These are phyloP conservation scores for Ptychochromis oligacanthus DNA, from an alignment of 2,113 vertebrate species.

Conservation along the genomic window DNA sequence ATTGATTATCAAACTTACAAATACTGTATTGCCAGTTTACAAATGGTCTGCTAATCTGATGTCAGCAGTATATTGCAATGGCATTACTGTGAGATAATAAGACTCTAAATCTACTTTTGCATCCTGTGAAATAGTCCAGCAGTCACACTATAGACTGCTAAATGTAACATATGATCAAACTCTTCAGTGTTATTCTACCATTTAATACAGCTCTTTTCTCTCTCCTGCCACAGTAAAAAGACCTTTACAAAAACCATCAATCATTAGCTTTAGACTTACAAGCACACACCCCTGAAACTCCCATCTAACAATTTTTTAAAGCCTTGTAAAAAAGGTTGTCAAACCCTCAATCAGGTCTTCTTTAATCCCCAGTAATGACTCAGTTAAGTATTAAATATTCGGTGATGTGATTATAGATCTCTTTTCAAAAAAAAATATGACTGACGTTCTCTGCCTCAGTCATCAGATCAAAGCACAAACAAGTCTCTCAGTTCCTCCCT, in stretches of 20 bases:
- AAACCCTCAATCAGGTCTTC: constrained; percentile 35
- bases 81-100: not conserved
- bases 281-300: constrained; percentile 40
- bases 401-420: constrained; percentile 49
- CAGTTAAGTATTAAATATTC: constrained; percentile 40
- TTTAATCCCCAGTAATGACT: constrained; percentile 55
- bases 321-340: constrained; percentile 15
- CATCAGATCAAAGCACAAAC: constrained; percentile 62
- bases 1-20: no score
- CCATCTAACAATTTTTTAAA: constrained; percentile 41
- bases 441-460: constrained; percentile 26
- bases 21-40: no score
- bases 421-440: constrained; percentile 21
- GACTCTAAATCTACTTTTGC: not conserved
- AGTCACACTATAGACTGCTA: not conserved
- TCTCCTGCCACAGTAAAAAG: constrained; percentile 27
- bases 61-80: not conserved
- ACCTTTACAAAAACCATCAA: constrained; percentile 31
- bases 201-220: constrained; percentile 31
- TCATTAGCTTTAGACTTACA: constrained; percentile 27
- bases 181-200: not conserved
- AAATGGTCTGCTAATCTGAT: no score
- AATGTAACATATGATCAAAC: constrained; percentile 26
- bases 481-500: constrained; percentile 38
- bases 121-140: not conserved